Percentiles rank a stretch among this genome's conserved stretches.
phyloP scores from a whole-genome alignment of 1,140 invertebrate species.

The Zophobas morio region DNA sequence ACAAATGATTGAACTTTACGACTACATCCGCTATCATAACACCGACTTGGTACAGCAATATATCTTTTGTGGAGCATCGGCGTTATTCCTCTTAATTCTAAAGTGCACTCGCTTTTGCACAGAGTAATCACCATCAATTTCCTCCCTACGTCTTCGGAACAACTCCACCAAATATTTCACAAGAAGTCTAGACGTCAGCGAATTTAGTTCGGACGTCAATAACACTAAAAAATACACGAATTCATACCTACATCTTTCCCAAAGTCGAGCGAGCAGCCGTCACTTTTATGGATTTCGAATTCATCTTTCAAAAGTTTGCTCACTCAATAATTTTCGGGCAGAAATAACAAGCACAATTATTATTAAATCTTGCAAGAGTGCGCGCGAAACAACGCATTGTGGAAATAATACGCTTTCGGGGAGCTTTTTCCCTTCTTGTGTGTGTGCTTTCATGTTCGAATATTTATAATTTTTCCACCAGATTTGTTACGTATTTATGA shows the following conservation, averaged over 20 bases:
- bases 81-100: no score
- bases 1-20: no score
- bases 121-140: no score
- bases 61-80: no score
- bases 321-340: neutral
- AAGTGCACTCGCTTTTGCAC: no score
- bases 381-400: no score
- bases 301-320: neutral
- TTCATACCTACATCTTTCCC: neutral
- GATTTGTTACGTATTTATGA: neutral
- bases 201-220: constrained; percentile 17
- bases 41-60: no score
- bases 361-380: no score
- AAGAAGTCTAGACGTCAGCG: constrained; percentile 4
- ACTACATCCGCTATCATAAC: no score
- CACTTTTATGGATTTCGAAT: neutral
- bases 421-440: neutral
- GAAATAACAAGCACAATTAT: no score
- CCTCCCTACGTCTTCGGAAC: neutral
- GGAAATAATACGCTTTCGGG: no score
- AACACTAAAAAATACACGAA: constrained; percentile 29
- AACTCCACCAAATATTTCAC: neutral
- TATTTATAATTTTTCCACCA: neutral
- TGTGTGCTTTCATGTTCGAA: neutral
- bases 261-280: neutral